A percentile compares a stretch with the other conserved stretches of the same genome.
These are phyloP conservation scores for Copidosoma floridanum DNA, from an alignment of 1,140 invertebrate species.

Conservation along the genomic window DNA sequence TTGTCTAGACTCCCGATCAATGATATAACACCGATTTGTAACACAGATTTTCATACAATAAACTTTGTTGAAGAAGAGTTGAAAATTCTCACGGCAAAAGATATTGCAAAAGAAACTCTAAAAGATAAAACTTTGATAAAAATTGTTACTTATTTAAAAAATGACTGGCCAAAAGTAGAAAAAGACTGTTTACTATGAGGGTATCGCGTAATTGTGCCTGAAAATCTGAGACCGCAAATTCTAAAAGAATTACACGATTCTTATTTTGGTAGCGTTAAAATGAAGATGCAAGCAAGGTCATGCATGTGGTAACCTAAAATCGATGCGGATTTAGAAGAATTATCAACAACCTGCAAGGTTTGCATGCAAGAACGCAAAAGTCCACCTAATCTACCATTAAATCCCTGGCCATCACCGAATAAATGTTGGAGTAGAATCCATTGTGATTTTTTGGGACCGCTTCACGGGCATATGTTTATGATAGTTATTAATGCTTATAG, in stretches of 20 bases:
- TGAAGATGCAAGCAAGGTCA: constrained; percentile 47
- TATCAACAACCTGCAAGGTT: constrained; percentile 22
- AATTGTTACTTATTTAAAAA: not conserved
- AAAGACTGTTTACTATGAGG: constrained; percentile 33
- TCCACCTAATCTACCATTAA: constrained; percentile 29
- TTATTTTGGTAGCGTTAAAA: constrained; percentile 50
- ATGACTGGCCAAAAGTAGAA: not conserved
- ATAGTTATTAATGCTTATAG: not conserved
- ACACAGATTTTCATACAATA: not conserved
- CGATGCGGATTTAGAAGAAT: constrained; percentile 45
- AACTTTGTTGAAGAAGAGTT: no score
- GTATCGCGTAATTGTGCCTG: constrained; percentile 46
- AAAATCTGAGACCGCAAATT: constrained; percentile 29
- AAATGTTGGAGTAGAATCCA: not conserved
- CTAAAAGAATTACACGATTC: constrained; percentile 45
- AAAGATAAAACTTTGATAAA: constrained; percentile 1
- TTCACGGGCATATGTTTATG: not conserved
- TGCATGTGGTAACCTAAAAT: constrained; percentile 53
- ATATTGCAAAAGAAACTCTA: not conserved
- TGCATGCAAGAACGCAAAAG: constrained; percentile 36
- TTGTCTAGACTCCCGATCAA: constrained; percentile 34
- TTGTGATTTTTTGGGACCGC: not conserved
- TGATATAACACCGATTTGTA: constrained; percentile 1
- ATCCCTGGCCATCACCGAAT: constrained; percentile 41
- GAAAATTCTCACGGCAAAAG: no score